Evolutionary conservation across 2,888 invertebrate species (phyloP).

Genomic region (Amphipoea oculea): DNA sequence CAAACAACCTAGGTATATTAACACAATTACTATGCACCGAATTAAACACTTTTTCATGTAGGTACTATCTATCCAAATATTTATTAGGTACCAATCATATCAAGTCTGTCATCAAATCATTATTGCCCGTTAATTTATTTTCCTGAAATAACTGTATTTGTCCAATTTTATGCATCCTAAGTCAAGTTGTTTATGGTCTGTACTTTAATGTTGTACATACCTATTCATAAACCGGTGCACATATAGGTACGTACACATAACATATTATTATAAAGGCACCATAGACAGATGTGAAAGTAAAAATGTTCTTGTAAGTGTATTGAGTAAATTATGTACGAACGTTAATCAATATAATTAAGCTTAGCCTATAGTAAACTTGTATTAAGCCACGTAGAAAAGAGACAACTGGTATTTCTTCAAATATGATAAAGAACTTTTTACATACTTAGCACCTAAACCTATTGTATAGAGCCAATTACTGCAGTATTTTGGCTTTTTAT

Average conservation of each 20-base stretch:
- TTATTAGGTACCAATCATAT: neutral
- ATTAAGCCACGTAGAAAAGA: slow-evolving; percentile 28
- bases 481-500: slow-evolving; percentile 6
- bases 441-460: slow-evolving; percentile 12
- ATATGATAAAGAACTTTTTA: neutral
- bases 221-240: slow-evolving; percentile 1
- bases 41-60: neutral
- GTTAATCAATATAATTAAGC: slow-evolving; percentile 49
- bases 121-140: slow-evolving; percentile 12
- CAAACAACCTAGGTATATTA: neutral
- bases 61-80: neutral
- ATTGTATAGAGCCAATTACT: slow-evolving; percentile 18
- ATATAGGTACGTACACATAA: neutral
- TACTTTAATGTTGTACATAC: slow-evolving; percentile 11
- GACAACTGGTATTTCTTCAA: slow-evolving; percentile 15
- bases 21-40: slow-evolving; percentile 1
- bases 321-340: slow-evolving; percentile 51
- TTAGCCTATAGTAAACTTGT: slow-evolving; percentile 41
- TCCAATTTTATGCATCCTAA: neutral
- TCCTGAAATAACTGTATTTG: neutral
- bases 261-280: slow-evolving; percentile 19
- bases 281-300: slow-evolving; percentile 20
- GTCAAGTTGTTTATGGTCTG: neutral
- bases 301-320: slow-evolving; percentile 35
- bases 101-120: neutral